Conservation (phyloP, 2,113 vertebrate species). For the Sturnira hondurensis region DNA sequence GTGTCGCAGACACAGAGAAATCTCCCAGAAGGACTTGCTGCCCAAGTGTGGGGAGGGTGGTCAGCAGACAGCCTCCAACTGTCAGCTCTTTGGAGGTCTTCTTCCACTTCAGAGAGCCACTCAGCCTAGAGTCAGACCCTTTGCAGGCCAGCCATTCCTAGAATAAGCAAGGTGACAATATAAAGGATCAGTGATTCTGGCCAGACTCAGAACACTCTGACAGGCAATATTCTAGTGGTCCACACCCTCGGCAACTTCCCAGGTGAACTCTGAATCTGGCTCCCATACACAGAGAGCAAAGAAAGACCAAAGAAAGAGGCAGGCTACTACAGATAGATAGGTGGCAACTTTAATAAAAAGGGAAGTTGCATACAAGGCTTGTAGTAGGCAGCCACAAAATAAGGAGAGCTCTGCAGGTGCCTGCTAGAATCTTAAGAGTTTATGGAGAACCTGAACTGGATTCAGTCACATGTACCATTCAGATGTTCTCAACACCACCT, state of each 20-base stretch:
- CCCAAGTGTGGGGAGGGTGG: background rate
- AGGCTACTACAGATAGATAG: background rate
- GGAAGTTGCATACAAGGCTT: background rate
- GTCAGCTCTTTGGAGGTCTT: background rate
- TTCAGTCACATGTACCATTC: background rate
- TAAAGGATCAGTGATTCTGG: background rate
- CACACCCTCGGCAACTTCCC: background rate
- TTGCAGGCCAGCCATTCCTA: background rate
- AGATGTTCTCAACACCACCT: background rate
- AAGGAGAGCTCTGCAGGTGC: background rate
- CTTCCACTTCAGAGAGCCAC: background rate
- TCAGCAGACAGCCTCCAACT: background rate
- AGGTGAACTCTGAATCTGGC: background rate
- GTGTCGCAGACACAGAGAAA: background rate
- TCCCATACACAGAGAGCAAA: background rate
- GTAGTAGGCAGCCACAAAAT: background rate
- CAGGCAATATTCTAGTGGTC: background rate
- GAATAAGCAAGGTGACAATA: background rate
- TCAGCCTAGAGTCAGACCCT: background rate
- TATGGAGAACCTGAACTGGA: background rate
- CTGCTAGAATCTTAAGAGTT: background rate
- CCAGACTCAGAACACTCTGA: background rate
- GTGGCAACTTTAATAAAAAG: background rate
- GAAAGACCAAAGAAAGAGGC: background rate
- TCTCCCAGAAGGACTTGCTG: background rate